phyloP scores from a whole-genome alignment of 2,113 vertebrate species.

The Ameiurus melas region DNA sequence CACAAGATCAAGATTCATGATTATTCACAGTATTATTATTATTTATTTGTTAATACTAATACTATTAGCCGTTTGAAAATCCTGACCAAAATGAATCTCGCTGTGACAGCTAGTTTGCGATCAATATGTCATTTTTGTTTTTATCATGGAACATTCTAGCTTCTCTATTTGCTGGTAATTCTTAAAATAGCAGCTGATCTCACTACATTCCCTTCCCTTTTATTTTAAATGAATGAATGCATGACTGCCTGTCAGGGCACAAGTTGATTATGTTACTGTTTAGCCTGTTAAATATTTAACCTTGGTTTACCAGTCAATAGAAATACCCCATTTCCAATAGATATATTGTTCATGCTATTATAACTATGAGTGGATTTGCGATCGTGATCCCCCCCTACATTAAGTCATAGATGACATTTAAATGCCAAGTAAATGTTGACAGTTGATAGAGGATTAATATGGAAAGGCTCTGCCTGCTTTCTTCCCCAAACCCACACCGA shows the following conservation, averaged over 20 bases:
- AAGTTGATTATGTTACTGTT: not conserved
- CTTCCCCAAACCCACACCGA: too few relatives aligned
- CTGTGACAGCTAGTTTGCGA: not conserved
- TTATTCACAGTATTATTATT: not conserved
- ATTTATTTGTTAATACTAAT: not conserved
- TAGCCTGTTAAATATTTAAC: not conserved
- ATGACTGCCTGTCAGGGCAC: not conserved
- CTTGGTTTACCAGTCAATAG: not conserved
- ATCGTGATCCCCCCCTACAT: not conserved
- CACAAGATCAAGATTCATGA: not conserved
- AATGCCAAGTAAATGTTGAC: not conserved
- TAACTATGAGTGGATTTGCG: not conserved
- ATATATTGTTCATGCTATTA: not conserved
- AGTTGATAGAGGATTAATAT: not conserved
- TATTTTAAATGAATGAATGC: not conserved
- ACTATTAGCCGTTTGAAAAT: not conserved
- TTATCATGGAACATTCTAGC: not conserved
- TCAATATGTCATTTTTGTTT: not conserved
- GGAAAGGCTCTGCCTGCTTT: not conserved
- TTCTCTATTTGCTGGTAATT: not conserved
- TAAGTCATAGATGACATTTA: not conserved
- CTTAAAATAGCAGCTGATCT: constrained; percentile 16
- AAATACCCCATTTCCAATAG: not conserved
- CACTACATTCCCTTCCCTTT: not conserved
- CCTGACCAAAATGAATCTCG: not conserved